Conservation (phyloP, 2,888 invertebrate species). For the Sinelater perroti region DNA sequence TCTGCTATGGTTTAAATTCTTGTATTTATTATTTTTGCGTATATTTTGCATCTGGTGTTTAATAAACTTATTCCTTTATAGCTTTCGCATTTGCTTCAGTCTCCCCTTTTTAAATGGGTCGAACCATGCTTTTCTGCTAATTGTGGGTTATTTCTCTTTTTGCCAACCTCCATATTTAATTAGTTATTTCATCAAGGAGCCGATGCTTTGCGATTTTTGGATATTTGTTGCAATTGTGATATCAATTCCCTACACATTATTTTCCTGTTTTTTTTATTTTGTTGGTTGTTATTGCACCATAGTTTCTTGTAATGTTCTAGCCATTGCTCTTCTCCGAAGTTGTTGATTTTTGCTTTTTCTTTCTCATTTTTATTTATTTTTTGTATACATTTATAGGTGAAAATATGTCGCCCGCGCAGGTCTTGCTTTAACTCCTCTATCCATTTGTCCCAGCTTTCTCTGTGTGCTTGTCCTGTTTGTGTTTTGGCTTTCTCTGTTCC, state of each 20-base stretch:
- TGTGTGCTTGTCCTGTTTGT: conserved; percentile 2
- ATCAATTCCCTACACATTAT: background rate
- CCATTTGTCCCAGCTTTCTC: conserved; percentile 6
- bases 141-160: background rate
- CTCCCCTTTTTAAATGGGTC: conserved; percentile 9
- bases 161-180: conserved; percentile 12
- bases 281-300: background rate
- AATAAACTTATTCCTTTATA: background rate
- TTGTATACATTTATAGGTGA: background rate
- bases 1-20: background rate
- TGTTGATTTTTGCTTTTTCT: background rate
- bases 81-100: background rate
- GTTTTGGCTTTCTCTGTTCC: no score
- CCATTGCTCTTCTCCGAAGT: conserved; percentile 5
- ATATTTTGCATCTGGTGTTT: background rate
- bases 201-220: conserved; percentile 8
- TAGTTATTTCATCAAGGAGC: conserved; percentile 3
- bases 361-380: background rate
- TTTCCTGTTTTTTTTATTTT: background rate
- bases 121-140: background rate
- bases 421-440: no score
- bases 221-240: background rate
- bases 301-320: background rate
- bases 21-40: no score
- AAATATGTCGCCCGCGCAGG: no score